Percentiles rank a stretch among this genome's conserved stretches.
Evolutionary conservation across 2,797 vertebrate species (phyloP).

Genomic region (Gymnoscopelus microlampas): DNA sequence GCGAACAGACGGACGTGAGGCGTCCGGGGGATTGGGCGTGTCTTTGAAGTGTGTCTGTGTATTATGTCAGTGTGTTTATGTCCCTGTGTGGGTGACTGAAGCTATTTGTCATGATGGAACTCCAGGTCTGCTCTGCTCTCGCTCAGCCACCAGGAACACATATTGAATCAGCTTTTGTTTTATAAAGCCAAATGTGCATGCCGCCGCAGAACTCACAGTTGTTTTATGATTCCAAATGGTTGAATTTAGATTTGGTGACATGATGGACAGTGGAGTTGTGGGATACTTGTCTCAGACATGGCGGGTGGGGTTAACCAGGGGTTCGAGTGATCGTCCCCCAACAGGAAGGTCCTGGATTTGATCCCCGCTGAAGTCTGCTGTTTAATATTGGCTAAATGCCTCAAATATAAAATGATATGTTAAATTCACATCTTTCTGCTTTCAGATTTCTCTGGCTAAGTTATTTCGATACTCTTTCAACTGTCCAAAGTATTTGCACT

Average conservation of each 20-base stretch:
- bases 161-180: constrained; percentile 3
- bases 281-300: too few relatives aligned
- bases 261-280: too few relatives aligned
- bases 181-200: constrained; percentile 3
- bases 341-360: too few relatives aligned
- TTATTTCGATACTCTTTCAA: not conserved
- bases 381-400: too few relatives aligned
- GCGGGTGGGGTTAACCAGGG: too few relatives aligned
- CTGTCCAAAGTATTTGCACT: not conserved
- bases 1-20: constrained; percentile 28
- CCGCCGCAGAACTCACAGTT: constrained; percentile 9
- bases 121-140: not conserved
- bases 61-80: too few relatives aligned
- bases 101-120: constrained; percentile 31
- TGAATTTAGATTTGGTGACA: too few relatives aligned
- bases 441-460: too few relatives aligned
- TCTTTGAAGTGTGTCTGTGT: constrained; percentile 31
- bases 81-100: not conserved
- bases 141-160: not conserved
- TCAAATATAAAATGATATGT: too few relatives aligned
- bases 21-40: not conserved
- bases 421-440: too few relatives aligned
- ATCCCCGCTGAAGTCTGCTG: too few relatives aligned
- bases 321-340: too few relatives aligned
- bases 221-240: not conserved